Evolutionary conservation across 1,140 invertebrate genomes (phyloP).

Genomic region (Babylonia areolata): DNA sequence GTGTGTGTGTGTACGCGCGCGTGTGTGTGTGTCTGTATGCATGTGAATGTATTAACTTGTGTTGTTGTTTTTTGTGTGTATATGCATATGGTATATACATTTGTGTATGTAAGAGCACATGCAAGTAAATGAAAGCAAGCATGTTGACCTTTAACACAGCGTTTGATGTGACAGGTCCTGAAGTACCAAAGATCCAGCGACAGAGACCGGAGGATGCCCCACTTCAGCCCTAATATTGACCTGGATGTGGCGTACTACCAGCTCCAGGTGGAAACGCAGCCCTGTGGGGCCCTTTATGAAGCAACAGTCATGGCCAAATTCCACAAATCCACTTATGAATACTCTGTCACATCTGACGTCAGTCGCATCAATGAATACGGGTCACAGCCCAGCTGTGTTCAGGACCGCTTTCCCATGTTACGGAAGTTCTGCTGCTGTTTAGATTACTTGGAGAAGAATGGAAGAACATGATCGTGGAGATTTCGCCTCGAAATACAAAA

Average conservation of each 20-base stretch:
- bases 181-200: constrained; percentile 58
- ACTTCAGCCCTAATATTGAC: constrained; percentile 77
- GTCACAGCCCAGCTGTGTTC: constrained; percentile 73
- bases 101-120: no score
- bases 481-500: no score
- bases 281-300: constrained; percentile 86
- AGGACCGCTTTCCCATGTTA: constrained; percentile 2
- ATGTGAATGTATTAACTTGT: background rate
- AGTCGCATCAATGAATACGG: constrained; percentile 92
- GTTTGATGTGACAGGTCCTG: constrained; percentile 53
- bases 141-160: background rate
- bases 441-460: no score
- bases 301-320: constrained; percentile 84
- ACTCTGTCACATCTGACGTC: constrained; percentile 73
- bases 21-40: background rate
- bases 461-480: no score
- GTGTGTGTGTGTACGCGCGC: background rate
- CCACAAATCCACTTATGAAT: background rate
- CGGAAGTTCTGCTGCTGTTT: constrained; percentile 42
- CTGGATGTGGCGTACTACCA: constrained; percentile 68
- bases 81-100: no score
- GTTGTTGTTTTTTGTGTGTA: no score
- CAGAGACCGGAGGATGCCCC: constrained; percentile 56
- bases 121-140: background rate
- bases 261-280: constrained; percentile 83